Base-by-base conservation (phyloP, 2,888 invertebrate species). In the Elgonia sp. region DNA sequence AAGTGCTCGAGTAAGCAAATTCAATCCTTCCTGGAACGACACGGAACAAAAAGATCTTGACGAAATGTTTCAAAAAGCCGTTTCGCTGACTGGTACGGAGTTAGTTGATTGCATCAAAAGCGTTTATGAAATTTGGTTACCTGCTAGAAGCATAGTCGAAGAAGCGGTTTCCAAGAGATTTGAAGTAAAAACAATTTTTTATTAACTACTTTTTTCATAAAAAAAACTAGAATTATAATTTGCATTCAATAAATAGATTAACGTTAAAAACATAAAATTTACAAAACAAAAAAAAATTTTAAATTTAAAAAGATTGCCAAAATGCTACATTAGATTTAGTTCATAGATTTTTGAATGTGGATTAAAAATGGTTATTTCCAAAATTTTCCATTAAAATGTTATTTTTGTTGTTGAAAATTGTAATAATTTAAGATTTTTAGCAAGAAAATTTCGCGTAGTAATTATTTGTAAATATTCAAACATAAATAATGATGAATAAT, bases 11-110 rank as follows among this genome's bases (percentile, higher is more conserved):
- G 97, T 99, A 0, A 95, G 95, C 8, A 95, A 96, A 80, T 95
- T 99, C 9, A 99, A 99, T 95, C 97, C 98, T 0, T 95, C 96
- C 67, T 99, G 99, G 99, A 97, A 97, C 92, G 95, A 94, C 0
- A 53, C 57, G 18, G 95, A 96, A 89, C 95, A 95, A 53, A 89
- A 95, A 0, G 94, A 96, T 88, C 90, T 95, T 0, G 95, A 97
- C 92, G 95, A 96, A 86, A 95, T 96, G 53, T 99, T 99, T 93
- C 92, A 95, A 18, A 96, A 97, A 93, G 99, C 99, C 0, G 96
- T 98, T 96, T 94, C 95, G 16, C 92, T 98, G 84, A 98, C 97
- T 0, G 97, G 98, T 1, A 95, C 95, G 63, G 99, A 99, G 94
- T 98, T 99, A 93, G 90, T 95, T 0, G 96, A 97, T 85, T 94